phyloP scores from a whole-genome alignment of 1,140 invertebrate genomes.

The Camponotus pennsylvanicus region DNA sequence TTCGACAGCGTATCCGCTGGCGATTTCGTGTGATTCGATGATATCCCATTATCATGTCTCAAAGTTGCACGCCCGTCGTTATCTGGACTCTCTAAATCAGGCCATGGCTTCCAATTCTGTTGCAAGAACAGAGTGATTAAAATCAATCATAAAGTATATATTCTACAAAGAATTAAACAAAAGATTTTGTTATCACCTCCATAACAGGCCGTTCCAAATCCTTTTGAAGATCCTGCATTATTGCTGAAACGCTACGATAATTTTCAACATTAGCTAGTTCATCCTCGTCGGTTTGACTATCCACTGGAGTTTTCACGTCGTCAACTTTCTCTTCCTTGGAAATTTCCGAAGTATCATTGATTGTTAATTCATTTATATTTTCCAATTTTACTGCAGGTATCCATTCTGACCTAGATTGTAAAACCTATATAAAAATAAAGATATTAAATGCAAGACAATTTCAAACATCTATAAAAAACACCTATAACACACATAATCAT shows the following conservation, averaged over 20 bases:
- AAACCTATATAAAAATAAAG: constrained; percentile 73
- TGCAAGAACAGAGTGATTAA: constrained; percentile 64
- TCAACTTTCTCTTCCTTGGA: constrained; percentile 72
- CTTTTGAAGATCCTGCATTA: constrained; percentile 90
- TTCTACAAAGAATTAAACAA: not conserved
- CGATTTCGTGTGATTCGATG: constrained; percentile 65
- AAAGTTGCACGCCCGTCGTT: constrained; percentile 39
- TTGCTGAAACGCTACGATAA: constrained; percentile 90
- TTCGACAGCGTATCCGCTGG: constrained; percentile 73
- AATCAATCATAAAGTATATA: not conserved
- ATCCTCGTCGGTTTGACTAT: constrained; percentile 77
- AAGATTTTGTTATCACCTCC: constrained; percentile 77
- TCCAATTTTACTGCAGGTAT: constrained; percentile 77
- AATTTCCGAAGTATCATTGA: constrained; percentile 70
- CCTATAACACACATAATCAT: not conserved
- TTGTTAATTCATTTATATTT: constrained; percentile 78
- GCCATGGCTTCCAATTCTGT: constrained; percentile 84
- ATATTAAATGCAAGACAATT: not conserved
- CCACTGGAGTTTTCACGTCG: constrained; percentile 73
- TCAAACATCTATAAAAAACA: not conserved
- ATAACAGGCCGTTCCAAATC: constrained; percentile 88
- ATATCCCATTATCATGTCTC: constrained; percentile 60
- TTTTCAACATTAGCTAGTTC: constrained; percentile 82
- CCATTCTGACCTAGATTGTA: constrained; percentile 84
- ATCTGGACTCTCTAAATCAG: constrained; percentile 79